Conservation (phyloP, 2,113 vertebrate genomes). For the Lipophrys pholis region DNA sequence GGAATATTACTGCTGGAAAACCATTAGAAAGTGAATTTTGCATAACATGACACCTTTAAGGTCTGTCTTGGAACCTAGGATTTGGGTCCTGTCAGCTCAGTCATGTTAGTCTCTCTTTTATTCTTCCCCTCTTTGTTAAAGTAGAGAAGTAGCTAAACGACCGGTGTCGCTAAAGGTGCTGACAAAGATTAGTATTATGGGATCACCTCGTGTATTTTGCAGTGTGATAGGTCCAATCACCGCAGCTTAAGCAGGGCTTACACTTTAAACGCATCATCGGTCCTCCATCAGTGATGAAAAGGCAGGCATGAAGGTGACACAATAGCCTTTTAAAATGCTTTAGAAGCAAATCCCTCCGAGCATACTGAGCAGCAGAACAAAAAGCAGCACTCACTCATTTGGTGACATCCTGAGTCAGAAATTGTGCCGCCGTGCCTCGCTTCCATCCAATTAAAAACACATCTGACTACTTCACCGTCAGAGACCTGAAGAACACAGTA, state of each 20-base stretch:
- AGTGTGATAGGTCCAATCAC: conserved; percentile 56
- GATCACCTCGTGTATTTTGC: conserved; percentile 49
- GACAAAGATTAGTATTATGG: conserved; percentile 47
- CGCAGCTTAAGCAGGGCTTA: conserved; percentile 62
- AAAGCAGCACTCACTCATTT: conserved; percentile 46
- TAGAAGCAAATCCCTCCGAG: conserved; percentile 25
- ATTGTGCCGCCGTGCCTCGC: conserved; percentile 11
- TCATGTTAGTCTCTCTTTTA: background rate
- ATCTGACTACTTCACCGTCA: conserved; percentile 28
- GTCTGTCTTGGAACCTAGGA: no score
- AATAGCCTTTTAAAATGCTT: conserved; percentile 59
- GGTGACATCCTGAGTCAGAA: conserved; percentile 36
- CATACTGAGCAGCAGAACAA: conserved; percentile 61
- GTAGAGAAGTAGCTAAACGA: conserved; percentile 23
- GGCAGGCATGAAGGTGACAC: conserved; percentile 42
- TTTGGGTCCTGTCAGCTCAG: no score
- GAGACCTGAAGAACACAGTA: conserved; percentile 19
- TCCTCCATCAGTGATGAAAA: conserved; percentile 56
- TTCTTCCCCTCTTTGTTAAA: conserved; percentile 7
- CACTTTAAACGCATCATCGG: conserved; percentile 35
- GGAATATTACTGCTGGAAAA: no score
- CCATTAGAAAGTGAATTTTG: no score
- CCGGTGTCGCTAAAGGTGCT: conserved; percentile 33
- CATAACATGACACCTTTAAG: no score
- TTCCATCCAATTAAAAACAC: conserved; percentile 62